Conservation (phyloP, 2,113 vertebrate genomes). For the Orthochromis malagaraziensis region DNA sequence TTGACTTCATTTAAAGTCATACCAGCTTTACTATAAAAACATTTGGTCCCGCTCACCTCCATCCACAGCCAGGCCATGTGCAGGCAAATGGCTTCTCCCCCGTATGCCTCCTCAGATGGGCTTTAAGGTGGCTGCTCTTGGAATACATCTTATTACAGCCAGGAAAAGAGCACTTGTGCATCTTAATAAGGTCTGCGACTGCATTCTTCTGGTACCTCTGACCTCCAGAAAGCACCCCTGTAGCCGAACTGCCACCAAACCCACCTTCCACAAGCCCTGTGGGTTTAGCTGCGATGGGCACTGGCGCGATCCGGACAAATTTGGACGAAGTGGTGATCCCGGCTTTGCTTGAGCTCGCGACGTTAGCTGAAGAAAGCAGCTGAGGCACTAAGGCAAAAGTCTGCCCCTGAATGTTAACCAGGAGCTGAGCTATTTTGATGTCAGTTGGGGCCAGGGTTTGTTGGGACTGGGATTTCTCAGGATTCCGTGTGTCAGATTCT, state of each 20-base stretch:
- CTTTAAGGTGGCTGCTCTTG: conserved; percentile 98
- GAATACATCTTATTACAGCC: conserved; percentile 99
- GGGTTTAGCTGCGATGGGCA: conserved; percentile 95
- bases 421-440: conserved; percentile 92
- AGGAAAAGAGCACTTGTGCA: conserved; percentile 97
- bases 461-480: conserved; percentile 42
- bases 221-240: conserved; percentile 75
- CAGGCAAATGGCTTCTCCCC: conserved; percentile 98
- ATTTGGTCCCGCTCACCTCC: conserved; percentile 83
- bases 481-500: conserved; percentile 8
- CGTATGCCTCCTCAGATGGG: conserved; percentile 93
- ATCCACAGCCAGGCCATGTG: conserved; percentile 95
- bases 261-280: conserved; percentile 71
- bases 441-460: conserved; percentile 73
- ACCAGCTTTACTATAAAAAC: neutral
- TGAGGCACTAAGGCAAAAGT: conserved; percentile 96
- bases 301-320: conserved; percentile 93
- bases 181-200: conserved; percentile 95
- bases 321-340: conserved; percentile 72
- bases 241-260: conserved; percentile 63
- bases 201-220: conserved; percentile 93
- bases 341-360: conserved; percentile 57
- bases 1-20: neutral
- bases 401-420: conserved; percentile 97
- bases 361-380: conserved; percentile 78